Evolutionary conservation across 2,113 vertebrate genomes (phyloP).

Genomic region (Irena cyanogastra): DNA sequence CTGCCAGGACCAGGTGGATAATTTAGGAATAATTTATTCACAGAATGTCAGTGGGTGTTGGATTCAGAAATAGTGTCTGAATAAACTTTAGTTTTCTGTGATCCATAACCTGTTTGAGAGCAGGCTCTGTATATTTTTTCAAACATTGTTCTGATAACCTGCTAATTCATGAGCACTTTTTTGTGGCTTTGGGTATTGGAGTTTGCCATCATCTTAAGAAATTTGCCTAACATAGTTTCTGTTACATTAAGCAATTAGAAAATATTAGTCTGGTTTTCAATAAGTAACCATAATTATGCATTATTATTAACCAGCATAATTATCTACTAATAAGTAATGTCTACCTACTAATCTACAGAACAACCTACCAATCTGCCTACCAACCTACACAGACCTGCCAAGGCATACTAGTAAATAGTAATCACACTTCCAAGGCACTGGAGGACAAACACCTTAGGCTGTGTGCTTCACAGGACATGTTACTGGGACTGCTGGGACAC

Average conservation of each 20-base stretch:
- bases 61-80: neutral
- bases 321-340: neutral
- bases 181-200: neutral
- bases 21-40: neutral
- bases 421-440: neutral
- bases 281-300: neutral
- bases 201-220: neutral
- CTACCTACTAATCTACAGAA: neutral
- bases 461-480: neutral
- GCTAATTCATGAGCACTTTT: neutral
- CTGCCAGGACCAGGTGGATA: neutral
- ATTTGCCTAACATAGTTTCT: neutral
- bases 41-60: neutral
- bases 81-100: neutral
- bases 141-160: neutral
- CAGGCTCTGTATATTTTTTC: neutral
- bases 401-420: neutral
- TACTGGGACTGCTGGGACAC: neutral
- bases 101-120: neutral
- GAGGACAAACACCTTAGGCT: neutral
- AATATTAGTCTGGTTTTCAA: neutral
- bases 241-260: neutral
- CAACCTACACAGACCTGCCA: neutral
- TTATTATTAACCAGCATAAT: neutral
- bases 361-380: neutral